Evolutionary conservation across 2,113 vertebrate species (phyloP).

Genomic region (Panthera leo): DNA sequence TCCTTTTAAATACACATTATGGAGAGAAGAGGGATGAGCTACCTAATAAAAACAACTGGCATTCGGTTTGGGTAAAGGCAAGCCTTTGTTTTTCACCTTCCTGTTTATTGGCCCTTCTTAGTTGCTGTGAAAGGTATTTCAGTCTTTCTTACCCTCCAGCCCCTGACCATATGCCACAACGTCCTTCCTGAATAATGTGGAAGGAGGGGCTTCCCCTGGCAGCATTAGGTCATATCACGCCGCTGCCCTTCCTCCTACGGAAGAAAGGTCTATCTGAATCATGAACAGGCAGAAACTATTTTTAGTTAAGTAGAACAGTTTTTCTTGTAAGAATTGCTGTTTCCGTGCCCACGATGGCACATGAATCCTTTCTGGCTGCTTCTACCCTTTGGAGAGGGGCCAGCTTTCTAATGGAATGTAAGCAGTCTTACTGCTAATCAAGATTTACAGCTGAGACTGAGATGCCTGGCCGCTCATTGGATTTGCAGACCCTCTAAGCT

Average conservation of each 20-base stretch:
- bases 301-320: conserved; percentile 18
- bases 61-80: not conserved
- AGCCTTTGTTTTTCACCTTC: not conserved
- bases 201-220: not conserved
- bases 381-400: conserved; percentile 46
- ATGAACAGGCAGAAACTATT: not conserved
- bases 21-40: not conserved
- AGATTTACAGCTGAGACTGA: conserved; percentile 12
- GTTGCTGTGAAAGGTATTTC: not conserved
- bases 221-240: accelerated
- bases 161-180: not conserved
- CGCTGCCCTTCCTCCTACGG: not conserved
- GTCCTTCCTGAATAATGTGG: not conserved
- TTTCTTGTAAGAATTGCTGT: conserved; percentile 30
- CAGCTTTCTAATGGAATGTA: conserved; percentile 42
- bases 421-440: not conserved
- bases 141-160: not conserved
- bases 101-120: not conserved
- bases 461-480: not conserved
- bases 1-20: not conserved
- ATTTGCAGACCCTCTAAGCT: conserved; percentile 6
- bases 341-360: accelerated
- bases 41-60: not conserved
- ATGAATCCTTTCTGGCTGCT: conserved; percentile 13
- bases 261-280: not conserved